phyloP scores from a whole-genome alignment of 2,113 vertebrate species.

The Silurus meridionalis region DNA sequence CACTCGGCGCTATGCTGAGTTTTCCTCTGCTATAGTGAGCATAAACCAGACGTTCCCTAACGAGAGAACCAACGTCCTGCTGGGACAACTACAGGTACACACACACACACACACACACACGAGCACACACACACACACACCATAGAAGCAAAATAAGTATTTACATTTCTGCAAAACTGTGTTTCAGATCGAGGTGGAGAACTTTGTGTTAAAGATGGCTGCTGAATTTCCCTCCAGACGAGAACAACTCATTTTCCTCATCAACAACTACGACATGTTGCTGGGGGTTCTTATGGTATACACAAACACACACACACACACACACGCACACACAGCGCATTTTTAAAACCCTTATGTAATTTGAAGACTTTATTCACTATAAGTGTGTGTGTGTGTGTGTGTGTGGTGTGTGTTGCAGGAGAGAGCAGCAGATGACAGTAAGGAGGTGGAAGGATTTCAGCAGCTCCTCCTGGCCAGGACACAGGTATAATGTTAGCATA shows the following conservation, averaged over 20 bases:
- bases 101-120: not conserved
- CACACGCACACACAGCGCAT: not conserved
- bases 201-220: conserved; percentile 91
- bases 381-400: not conserved
- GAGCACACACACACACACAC: not conserved
- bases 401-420: conserved; percentile 70
- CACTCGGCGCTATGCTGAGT: conserved; percentile 87
- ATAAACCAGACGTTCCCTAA: conserved; percentile 91
- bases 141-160: not conserved
- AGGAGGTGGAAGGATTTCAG: conserved; percentile 91
- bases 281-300: conserved; percentile 87
- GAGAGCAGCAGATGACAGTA: conserved; percentile 89
- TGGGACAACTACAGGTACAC: conserved; percentile 85
- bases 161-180: not conserved
- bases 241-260: conserved; percentile 93
- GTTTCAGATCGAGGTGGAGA: conserved; percentile 86
- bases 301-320: not conserved
- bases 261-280: conserved; percentile 98
- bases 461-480: conserved; percentile 88
- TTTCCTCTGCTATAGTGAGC: conserved; percentile 89
- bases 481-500: conserved; percentile 68
- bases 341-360: not conserved
- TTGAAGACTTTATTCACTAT: not conserved
- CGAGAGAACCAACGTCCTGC: conserved; percentile 78
- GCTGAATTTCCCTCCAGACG: conserved; percentile 89